Base-by-base conservation (phyloP, 35 echinoderm and acorn worm genomes). In the Strongylocentrotus purpuratus region DNA sequence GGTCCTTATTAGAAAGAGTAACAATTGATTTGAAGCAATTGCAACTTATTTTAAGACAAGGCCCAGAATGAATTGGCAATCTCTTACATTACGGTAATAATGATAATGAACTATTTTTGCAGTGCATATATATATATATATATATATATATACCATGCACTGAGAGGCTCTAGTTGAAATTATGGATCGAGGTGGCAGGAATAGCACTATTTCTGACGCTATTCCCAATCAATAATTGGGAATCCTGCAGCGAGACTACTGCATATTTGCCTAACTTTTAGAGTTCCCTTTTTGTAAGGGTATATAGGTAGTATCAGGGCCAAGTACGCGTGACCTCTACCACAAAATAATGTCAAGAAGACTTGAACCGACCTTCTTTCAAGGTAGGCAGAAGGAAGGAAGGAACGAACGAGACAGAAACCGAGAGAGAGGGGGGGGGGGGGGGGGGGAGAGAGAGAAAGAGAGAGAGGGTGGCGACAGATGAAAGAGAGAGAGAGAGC, bases 221-320 rank as follows among this genome's bases (percentile, higher is more conserved):
- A n/a, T n/a, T n/a, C n/a, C n/a, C n/a, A n/a, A n/a, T n/a, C n/a
- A n/a, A n/a, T n/a, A n/a, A n/a, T 9, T 15, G 10, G 50, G 7
- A n/a, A 22, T 28, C 22, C 65, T 3, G 65, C 65, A 78, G 20
- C 20, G 65, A 78, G 65, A 78, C 65, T n/a, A 78, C 65, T 78
- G 65, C 65, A 78, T 78, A 78, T 78, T 78, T 78, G 65, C 22
- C 25, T 78, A 28, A 31, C 65, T 78, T 22, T 78, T 22, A 7
- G 65, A 70, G 61, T 20, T 70, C 61, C 61, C 0, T 78, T 78
- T 11, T 33, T 17, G 87, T 33, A 11, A 89, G 87, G 33, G 12
- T 86, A 33, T 31, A 86, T 86, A 86, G 85, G 85, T 33, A 31
- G 87, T 89, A 33, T 45, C 18, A 89, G 45, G 87, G 87, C 87